Base-by-base conservation (phyloP, 2,113 vertebrate genomes). In the Sigmodon hispidus region DNA sequence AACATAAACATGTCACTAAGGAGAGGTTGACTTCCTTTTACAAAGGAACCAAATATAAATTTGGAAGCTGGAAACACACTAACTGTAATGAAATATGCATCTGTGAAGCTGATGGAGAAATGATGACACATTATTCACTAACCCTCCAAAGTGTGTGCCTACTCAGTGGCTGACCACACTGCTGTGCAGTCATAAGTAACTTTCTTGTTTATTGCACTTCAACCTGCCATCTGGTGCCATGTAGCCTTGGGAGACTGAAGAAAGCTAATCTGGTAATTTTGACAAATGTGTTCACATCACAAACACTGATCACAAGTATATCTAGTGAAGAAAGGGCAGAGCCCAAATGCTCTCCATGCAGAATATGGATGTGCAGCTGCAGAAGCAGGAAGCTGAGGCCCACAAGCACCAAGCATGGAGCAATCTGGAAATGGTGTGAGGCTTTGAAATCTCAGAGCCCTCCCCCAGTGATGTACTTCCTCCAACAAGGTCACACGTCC, bases 111-210 rank as follows among this genome's bases (percentile, higher is more conserved):
- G n/a, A 57, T 57, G 2, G 67, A 17, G 43, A 80, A 36, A n/a
- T 13, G 43, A 22, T 22, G 26, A 4, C 26, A 6, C 4, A 15
- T 21, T 65, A 40, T 55, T 94, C 75, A 22, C 0, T 50, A 48
- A 43, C 34, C 61, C 69, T 3, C 22, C 21, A 1, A 65, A 31
- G 26, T 57, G 0, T 0, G 7, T 8, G 11, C 52, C 52, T 29
- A 13, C 75, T 29, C 63, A 12, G 5, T 24, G 11, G 26, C 17
- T 34, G 15, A 22, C 17, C 50, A n/a, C 36, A 1, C 4, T 16
- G 50, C 3, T 7, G 24, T 5, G 3, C 15, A 4, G 5, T 13
- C 48, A 21, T 48, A 63, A 31, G 48, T 29, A 34, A 24, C 79
- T 21, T 19, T 15, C 34, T 19, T 34, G 29, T n/a, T 19, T 34